These are phyloP conservation scores for Notamacropus eugenii DNA, from an alignment of 2,797 vertebrate genomes.

Conservation along the genomic window DNA sequence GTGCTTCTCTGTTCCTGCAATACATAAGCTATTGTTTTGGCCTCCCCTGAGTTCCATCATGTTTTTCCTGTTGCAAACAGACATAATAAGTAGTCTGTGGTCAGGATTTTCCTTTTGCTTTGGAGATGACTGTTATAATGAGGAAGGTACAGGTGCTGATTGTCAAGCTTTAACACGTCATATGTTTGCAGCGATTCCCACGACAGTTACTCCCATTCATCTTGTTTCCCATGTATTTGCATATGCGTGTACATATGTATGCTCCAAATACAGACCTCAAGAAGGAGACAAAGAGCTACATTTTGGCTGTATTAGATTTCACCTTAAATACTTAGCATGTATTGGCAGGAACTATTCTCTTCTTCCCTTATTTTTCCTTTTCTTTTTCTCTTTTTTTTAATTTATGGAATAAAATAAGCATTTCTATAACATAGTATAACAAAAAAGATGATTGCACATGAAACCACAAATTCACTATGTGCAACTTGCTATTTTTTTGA, in stretches of 20 bases:
- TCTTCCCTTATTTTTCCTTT: neutral
- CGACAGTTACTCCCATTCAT: neutral
- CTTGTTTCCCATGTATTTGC: neutral
- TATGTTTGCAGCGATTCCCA: neutral
- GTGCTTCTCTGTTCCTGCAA: neutral
- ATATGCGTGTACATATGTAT: neutral
- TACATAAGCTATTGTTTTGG: neutral
- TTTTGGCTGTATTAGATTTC: neutral
- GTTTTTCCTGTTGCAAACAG: neutral
- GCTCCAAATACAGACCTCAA: neutral
- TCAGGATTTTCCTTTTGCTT: neutral
- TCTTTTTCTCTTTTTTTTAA: neutral
- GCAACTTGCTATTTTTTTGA: neutral
- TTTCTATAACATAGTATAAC: neutral
- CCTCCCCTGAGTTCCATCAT: neutral
- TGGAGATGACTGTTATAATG: neutral
- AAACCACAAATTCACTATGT: neutral
- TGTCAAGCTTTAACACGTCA: neutral
- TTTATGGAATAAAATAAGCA: neutral
- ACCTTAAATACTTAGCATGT: neutral
- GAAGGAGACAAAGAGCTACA: neutral
- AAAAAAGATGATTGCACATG: neutral
- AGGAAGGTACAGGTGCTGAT: neutral
- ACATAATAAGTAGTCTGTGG: neutral
- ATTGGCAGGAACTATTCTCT: neutral